These are phyloP conservation scores for Drosophila pseudotalamancana DNA, from an alignment of 2,888 invertebrate genomes.

Conservation along the genomic window DNA sequence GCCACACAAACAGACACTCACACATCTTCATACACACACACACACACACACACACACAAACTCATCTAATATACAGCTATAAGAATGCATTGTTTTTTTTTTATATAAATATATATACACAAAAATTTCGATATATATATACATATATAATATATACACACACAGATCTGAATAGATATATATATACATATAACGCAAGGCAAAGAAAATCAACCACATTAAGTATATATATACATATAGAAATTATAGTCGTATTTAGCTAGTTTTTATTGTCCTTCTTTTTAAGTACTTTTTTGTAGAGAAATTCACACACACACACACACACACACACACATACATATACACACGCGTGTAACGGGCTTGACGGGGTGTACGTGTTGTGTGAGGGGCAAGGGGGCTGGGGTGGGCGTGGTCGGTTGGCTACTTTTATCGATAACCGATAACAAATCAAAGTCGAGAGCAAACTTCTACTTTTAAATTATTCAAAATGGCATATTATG, in stretches of 20 bases:
- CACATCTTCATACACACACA: constrained; percentile 5
- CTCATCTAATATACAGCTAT: constrained; percentile 26
- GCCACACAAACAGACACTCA: constrained; percentile 22
- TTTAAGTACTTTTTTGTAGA: constrained; percentile 58
- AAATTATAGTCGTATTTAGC: constrained; percentile 55
- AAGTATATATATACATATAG: constrained; percentile 34
- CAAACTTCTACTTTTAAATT: constrained; percentile 58
- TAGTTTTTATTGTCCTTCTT: constrained; percentile 53
- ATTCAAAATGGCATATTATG: constrained; percentile 56
- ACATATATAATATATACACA: constrained; percentile 31
- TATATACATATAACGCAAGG: constrained; percentile 33
- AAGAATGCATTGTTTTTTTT: constrained; percentile 46
- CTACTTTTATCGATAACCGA: constrained; percentile 28
- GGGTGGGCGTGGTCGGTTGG: constrained; percentile 12
- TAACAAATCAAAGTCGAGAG: constrained; percentile 16
- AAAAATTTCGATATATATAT: constrained; percentile 16
- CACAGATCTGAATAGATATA: constrained; percentile 52
- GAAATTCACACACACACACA: constrained; percentile 47
- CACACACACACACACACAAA: constrained; percentile 15
- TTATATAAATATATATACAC: constrained; percentile 19
- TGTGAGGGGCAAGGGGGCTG: constrained; percentile 1
- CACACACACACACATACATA: constrained; percentile 8
- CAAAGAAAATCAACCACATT: constrained; percentile 33
- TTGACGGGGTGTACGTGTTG: constrained; percentile 5
- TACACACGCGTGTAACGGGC: constrained; percentile 40